A percentile compares a stretch with the other conserved stretches of the same genome.
These are phyloP conservation scores for Lutraria rhynchaena DNA, from an alignment of 1,140 invertebrate genomes.

Conservation along the genomic window DNA sequence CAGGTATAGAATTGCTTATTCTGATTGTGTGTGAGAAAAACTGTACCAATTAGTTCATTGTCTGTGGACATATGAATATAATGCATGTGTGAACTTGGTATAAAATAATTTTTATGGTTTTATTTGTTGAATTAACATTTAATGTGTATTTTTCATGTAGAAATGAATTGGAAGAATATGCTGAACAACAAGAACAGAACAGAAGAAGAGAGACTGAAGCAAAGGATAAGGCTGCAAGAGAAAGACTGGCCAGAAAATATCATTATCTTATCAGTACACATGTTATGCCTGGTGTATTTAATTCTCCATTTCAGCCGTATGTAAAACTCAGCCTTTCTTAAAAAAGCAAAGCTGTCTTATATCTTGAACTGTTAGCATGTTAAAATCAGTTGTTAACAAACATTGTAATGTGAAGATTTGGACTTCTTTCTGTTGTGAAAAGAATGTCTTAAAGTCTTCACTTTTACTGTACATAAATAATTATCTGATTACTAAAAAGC, in stretches of 20 bases:
- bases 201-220: slow-evolving; percentile 68
- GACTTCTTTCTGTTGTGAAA: too few relatives aligned
- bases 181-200: slow-evolving; percentile 77
- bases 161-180: slow-evolving; percentile 78
- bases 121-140: too few relatives aligned
- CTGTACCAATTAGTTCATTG: neutral
- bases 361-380: neutral
- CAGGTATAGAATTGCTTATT: slow-evolving; percentile 68
- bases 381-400: too few relatives aligned
- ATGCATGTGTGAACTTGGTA: too few relatives aligned
- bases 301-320: slow-evolving; percentile 81
- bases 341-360: neutral
- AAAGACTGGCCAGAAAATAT: slow-evolving; percentile 77
- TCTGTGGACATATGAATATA: too few relatives aligned
- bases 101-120: too few relatives aligned
- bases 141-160: slow-evolving; percentile 67
- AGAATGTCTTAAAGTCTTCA: too few relatives aligned
- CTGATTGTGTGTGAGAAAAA: neutral
- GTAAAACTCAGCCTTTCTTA: too few relatives aligned
- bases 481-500: too few relatives aligned
- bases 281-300: slow-evolving; percentile 81
- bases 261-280: slow-evolving; percentile 81
- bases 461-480: too few relatives aligned
- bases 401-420: too few relatives aligned
- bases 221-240: slow-evolving; percentile 67